phyloP scores from a whole-genome alignment of 2,888 invertebrate species.

The Amblyjoppa fuscipennis region DNA sequence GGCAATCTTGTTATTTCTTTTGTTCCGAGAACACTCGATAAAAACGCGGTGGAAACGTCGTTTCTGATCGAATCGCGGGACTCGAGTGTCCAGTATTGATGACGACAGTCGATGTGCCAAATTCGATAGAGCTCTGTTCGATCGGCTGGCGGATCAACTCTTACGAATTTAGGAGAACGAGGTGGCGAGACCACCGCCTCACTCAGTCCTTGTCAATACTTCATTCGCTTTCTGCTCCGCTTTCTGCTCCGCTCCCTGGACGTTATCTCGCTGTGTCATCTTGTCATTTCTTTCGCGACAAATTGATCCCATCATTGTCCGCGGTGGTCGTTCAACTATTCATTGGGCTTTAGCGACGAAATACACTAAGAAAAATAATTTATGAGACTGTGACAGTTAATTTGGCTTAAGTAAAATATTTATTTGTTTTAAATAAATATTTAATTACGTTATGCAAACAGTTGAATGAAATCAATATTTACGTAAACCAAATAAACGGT shows the following conservation, averaged over 20 bases:
- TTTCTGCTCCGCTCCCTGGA: neutral
- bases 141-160: conserved; percentile 9
- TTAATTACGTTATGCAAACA: no score
- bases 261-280: conserved; percentile 50
- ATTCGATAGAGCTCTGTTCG: conserved; percentile 50
- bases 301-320: conserved; percentile 35
- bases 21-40: conserved; percentile 36
- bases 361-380: no score
- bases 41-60: conserved; percentile 43
- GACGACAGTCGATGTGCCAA: conserved; percentile 59
- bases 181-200: neutral
- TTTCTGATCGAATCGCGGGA: conserved; percentile 47
- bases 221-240: conserved; percentile 29
- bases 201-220: conserved; percentile 59
- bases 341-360: neutral
- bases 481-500: no score
- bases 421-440: no score
- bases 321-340: neutral
- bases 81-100: conserved; percentile 28
- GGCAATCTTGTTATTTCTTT: conserved; percentile 53
- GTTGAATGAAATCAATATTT: no score
- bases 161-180: conserved; percentile 52
- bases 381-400: no score
- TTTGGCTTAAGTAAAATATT: no score
- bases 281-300: conserved; percentile 30